These are phyloP conservation scores for Apis dorsata DNA, from an alignment of 1,140 invertebrate genomes.

Conservation along the genomic window DNA sequence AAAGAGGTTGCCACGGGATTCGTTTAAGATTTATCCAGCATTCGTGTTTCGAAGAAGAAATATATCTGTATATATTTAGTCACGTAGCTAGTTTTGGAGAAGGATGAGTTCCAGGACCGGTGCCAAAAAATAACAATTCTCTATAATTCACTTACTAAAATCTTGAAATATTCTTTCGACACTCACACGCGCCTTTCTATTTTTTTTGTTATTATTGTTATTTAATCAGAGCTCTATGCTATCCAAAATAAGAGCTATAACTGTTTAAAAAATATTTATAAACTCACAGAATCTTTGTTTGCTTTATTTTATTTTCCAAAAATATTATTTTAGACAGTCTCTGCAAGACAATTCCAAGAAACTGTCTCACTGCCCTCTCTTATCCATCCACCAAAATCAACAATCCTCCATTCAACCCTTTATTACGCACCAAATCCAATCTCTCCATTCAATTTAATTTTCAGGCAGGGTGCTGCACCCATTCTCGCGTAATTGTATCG, in stretches of 20 bases:
- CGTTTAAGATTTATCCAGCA: background rate
- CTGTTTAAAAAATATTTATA: too few species aligned
- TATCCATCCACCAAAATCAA: too few species aligned
- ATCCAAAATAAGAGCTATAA: too few species aligned
- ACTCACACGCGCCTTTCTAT: too few species aligned
- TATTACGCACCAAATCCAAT: background rate
- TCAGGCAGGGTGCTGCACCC: background rate
- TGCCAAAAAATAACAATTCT: background rate
- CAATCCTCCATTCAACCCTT: too few species aligned
- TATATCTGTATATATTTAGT: background rate
- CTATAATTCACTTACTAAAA: background rate
- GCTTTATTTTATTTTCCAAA: too few species aligned
- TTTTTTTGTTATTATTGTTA: too few species aligned
- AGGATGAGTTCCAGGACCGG: constrained; percentile 9
- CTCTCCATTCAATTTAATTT: constrained; percentile 6
- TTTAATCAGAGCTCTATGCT: too few species aligned
- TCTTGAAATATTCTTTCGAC: background rate
- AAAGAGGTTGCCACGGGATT: background rate
- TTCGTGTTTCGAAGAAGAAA: background rate
- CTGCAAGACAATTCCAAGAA: too few species aligned
- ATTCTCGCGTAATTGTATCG: constrained; percentile 34
- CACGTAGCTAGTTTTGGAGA: constrained; percentile 15
- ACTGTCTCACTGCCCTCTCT: too few species aligned
- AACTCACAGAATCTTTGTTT: too few species aligned
- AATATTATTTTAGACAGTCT: too few species aligned